phyloP scores from a whole-genome alignment of 2,888 invertebrate species.

The Bugulina stolonifera region DNA sequence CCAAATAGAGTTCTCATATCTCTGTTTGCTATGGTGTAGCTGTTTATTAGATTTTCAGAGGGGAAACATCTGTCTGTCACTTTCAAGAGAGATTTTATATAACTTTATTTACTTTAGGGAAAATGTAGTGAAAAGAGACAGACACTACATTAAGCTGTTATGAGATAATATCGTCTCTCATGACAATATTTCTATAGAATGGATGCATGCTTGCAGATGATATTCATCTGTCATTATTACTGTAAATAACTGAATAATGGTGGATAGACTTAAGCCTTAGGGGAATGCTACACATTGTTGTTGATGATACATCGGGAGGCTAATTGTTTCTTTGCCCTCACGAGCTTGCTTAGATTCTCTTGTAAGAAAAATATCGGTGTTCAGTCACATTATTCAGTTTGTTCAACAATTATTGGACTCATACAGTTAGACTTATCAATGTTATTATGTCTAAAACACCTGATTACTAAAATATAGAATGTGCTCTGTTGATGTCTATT shows the following conservation, averaged over 20 bases:
- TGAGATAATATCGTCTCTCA: too few species aligned
- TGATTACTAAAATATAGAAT: neutral
- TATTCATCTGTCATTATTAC: neutral
- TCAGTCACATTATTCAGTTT: neutral
- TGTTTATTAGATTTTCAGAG: too few species aligned
- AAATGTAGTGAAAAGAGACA: too few species aligned
- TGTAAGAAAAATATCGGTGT: neutral
- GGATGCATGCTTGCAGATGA: too few species aligned
- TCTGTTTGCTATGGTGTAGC: too few species aligned
- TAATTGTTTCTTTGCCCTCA: neutral
- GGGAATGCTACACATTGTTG: neutral
- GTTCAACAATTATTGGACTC: slow-evolving; percentile 13
- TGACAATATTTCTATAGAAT: too few species aligned
- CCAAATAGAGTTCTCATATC: too few species aligned
- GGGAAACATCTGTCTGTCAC: too few species aligned
- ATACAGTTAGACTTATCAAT: neutral
- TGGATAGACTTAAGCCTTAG: neutral
- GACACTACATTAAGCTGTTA: too few species aligned
- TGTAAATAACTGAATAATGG: neutral
- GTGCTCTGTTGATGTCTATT: too few species aligned
- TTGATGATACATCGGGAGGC: neutral
- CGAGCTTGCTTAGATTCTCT: neutral
- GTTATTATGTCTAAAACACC: neutral
- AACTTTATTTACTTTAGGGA: too few species aligned
- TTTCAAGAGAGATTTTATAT: too few species aligned